phyloP scores from a whole-genome alignment of 2,797 vertebrate genomes.

The Kryptolebias ocellatus region DNA sequence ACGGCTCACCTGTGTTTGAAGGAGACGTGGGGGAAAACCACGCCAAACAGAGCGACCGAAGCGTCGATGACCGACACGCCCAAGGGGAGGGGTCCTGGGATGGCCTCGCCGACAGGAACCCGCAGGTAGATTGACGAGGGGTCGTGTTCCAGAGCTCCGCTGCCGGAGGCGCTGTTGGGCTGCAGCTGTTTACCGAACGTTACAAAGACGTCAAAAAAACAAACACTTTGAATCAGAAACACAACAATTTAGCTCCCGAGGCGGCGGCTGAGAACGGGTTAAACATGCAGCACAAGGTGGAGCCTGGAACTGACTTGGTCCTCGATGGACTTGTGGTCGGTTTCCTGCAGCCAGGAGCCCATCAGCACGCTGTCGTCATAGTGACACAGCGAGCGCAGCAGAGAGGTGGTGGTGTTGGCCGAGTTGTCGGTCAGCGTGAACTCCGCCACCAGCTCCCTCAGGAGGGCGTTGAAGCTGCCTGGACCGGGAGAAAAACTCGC shows the following conservation, averaged over 20 bases:
- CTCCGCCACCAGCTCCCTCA: slow-evolving; percentile 96
- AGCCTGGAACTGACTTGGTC: slow-evolving; percentile 87
- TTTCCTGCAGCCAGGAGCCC: slow-evolving; percentile 98
- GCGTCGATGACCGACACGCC: slow-evolving; percentile 98
- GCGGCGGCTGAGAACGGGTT: neutral
- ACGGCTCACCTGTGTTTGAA: slow-evolving; percentile 91
- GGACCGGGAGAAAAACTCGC: slow-evolving; percentile 27
- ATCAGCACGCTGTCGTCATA: slow-evolving; percentile 98
- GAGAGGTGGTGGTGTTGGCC: slow-evolving; percentile 96
- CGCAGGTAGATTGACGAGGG: slow-evolving; percentile 98
- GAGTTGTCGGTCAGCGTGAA: slow-evolving; percentile 99
- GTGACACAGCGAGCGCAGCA: slow-evolving; percentile 96
- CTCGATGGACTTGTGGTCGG: slow-evolving; percentile 98
- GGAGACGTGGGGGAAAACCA: slow-evolving; percentile 98
- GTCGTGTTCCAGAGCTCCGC: slow-evolving; percentile 96
- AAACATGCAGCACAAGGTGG: neutral
- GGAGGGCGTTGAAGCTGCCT: slow-evolving; percentile 95
- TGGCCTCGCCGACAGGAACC: slow-evolving; percentile 92
- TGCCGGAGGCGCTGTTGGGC: slow-evolving; percentile 98
- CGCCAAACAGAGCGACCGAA: slow-evolving; percentile 96
- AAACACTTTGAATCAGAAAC: neutral
- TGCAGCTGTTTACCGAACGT: slow-evolving; percentile 84
- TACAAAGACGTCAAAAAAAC: neutral
- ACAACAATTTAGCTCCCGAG: neutral
- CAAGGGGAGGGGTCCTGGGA: slow-evolving; percentile 94